phyloP scores from a whole-genome alignment of 2,113 vertebrate species.

The Plestiodon gilberti region DNA sequence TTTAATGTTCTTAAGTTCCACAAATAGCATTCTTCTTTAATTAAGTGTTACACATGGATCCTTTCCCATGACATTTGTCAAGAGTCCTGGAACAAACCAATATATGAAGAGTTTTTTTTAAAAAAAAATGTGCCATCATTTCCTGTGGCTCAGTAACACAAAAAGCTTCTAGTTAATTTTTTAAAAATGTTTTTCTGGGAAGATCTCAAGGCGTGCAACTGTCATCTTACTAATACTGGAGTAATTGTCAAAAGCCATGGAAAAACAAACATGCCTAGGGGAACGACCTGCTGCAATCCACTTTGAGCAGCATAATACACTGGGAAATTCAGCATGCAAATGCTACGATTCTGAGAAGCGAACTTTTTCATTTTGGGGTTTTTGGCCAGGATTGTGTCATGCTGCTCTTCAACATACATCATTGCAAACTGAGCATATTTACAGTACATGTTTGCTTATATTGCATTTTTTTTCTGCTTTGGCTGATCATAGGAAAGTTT shows the following conservation, averaged over 20 bases:
- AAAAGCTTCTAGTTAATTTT: conserved; percentile 33
- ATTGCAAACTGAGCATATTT: background rate
- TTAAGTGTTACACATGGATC: conserved; percentile 8
- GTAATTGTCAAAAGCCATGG: conserved; percentile 30
- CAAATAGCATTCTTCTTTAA: conserved; percentile 1
- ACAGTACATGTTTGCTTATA: background rate
- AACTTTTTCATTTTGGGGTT: background rate
- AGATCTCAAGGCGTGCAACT: conserved; percentile 35
- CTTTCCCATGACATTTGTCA: conserved; percentile 15
- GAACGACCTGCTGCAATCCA: background rate
- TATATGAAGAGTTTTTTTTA: conserved; percentile 33
- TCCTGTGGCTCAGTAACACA: conserved; percentile 9
- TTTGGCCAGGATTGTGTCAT: too few relatives aligned
- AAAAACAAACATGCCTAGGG: background rate
- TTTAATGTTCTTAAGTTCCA: conserved; percentile 41
- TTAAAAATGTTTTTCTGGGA: conserved; percentile 32
- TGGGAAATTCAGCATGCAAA: background rate
- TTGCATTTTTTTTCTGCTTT: background rate
- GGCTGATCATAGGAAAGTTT: background rate
- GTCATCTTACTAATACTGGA: conserved; percentile 14
- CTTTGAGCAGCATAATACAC: background rate
- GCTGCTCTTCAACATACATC: background rate
- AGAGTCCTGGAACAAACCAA: conserved; percentile 11
- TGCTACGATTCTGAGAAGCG: background rate
- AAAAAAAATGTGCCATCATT: conserved; percentile 51